These are phyloP conservation scores for Falco punctatus DNA, from an alignment of 2,113 vertebrate species.

Conservation along the genomic window DNA sequence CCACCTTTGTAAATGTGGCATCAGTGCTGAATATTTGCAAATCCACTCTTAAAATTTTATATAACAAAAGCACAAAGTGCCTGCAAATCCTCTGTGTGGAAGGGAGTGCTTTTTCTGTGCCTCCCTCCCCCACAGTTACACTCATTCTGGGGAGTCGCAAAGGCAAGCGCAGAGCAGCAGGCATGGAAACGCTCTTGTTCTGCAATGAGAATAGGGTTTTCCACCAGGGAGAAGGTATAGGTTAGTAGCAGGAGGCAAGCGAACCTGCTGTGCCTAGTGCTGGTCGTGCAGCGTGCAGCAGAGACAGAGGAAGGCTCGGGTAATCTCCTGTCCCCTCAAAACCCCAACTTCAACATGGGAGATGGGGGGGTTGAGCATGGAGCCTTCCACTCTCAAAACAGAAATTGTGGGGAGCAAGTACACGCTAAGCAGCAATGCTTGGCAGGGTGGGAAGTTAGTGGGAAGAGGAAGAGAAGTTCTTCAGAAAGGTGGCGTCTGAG, in stretches of 20 bases:
- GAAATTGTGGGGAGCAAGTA: conserved; percentile 2
- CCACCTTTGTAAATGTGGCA: not conserved
- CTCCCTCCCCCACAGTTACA: conserved; percentile 41
- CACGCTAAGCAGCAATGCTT: not conserved
- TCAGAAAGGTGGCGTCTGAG: conserved; percentile 14
- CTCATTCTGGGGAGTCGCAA: conserved; percentile 1
- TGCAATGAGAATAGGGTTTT: not conserved
- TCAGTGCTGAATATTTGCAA: not conserved
- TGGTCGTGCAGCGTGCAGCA: not conserved
- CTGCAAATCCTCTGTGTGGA: not conserved
- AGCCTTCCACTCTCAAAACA: not conserved
- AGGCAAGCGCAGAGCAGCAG: not conserved
- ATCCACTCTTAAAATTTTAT: conserved; percentile 29
- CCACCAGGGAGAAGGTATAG: not conserved
- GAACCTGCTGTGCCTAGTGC: accelerated
- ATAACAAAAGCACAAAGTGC: not conserved
- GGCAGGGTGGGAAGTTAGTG: not conserved
- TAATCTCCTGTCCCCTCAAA: not conserved
- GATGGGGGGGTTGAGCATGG: not conserved
- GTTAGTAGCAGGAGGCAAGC: not conserved
- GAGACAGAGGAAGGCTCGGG: not conserved
- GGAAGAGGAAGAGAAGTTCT: conserved; percentile 9
- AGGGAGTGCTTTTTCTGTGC: conserved; percentile 49
- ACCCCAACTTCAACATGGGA: not conserved
- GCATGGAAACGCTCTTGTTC: not conserved